These are phyloP conservation scores for Chrysina gloriosa DNA, from an alignment of 2,888 invertebrate genomes.

Conservation along the genomic window DNA sequence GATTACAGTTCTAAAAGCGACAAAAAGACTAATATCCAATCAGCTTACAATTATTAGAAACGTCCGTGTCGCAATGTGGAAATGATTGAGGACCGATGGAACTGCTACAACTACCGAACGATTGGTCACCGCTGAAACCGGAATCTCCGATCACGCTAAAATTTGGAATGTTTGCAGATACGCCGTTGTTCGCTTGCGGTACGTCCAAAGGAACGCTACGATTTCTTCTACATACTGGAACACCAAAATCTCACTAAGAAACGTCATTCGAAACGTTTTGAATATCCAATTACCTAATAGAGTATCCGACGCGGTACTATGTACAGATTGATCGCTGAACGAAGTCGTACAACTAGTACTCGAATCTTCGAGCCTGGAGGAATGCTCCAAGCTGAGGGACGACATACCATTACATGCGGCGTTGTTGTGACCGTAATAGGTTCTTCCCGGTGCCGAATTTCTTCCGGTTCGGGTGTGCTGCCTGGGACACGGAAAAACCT, in stretches of 20 bases:
- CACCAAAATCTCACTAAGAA: background rate
- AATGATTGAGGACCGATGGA: constrained; percentile 52
- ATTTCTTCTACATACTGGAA: constrained; percentile 55
- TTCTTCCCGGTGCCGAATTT: constrained; percentile 55
- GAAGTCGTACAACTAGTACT: constrained; percentile 58
- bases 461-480: constrained; percentile 49
- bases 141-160: constrained; percentile 58
- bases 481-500: constrained; percentile 61
- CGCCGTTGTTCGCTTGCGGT: constrained; percentile 41
- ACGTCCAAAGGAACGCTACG: constrained; percentile 57
- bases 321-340: constrained; percentile 58
- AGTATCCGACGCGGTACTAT: constrained; percentile 61
- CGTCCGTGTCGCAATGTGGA: constrained; percentile 50
- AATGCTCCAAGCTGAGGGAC: constrained; percentile 55
- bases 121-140: constrained; percentile 57
- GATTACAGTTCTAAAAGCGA: background rate
- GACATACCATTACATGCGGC: constrained; percentile 43
- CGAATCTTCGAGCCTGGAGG: constrained; percentile 58
- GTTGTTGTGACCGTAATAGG: constrained; percentile 40
- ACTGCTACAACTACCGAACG: constrained; percentile 56
- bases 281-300: constrained; percentile 53
- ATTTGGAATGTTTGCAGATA: constrained; percentile 45
- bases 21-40: background rate
- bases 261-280: background rate
- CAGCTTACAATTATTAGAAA: background rate